A percentile compares a stretch with the other conserved stretches of the same genome.
Evolutionary conservation across 1,140 invertebrate species (phyloP).

Genomic region (Copidosoma floridanum): DNA sequence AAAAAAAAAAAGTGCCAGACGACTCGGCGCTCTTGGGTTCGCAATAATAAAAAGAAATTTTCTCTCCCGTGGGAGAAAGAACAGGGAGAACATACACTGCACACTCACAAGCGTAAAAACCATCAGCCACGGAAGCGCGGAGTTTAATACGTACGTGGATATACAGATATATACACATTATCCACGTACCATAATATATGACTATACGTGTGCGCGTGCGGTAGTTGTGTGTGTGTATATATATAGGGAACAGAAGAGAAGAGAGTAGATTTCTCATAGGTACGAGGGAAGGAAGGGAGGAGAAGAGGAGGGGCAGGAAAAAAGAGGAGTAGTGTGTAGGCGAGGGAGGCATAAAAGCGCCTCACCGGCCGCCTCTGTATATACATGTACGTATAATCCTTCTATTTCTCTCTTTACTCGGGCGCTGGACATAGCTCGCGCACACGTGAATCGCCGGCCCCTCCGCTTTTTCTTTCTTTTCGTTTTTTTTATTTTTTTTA

Average conservation of each 20-base stretch:
- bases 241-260: too few relatives aligned
- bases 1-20: too few relatives aligned
- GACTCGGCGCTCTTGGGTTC: background rate
- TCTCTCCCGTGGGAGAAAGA: conserved; percentile 8
- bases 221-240: too few relatives aligned
- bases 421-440: conserved; percentile 32
- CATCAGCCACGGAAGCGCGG: conserved; percentile 11
- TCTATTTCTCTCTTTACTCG: too few relatives aligned
- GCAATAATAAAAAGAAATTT: conserved; percentile 17
- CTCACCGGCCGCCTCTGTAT: background rate
- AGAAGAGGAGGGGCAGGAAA: background rate
- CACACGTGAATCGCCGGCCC: conserved; percentile 7
- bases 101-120: too few relatives aligned
- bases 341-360: conserved; percentile 18
- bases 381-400: conserved; percentile 27
- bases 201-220: too few relatives aligned
- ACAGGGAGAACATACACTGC: too few relatives aligned
- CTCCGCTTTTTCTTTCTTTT: conserved; percentile 7
- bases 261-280: conserved; percentile 22
- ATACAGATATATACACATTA: background rate
- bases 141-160: conserved; percentile 18
- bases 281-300: background rate
- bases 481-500: conserved; percentile 19
- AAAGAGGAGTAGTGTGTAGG: too few relatives aligned
- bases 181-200: too few relatives aligned